A percentile compares a stretch with the other conserved stretches of the same genome.
phyloP scores from a whole-genome alignment of 2,888 invertebrate genomes.

The Andrena bucephala region DNA sequence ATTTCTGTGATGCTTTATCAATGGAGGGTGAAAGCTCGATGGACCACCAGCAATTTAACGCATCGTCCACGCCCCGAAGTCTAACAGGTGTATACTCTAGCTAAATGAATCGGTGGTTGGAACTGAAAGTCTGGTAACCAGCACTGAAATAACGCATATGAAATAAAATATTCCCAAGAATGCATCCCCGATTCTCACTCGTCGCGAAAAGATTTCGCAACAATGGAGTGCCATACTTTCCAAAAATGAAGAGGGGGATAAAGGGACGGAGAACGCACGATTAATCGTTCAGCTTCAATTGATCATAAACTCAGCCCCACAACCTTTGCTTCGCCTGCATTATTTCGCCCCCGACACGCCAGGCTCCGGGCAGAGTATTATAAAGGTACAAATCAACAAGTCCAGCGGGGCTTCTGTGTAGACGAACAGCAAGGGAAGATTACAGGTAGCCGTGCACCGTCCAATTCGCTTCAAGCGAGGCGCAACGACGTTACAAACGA shows the following conservation, averaged over 20 bases:
- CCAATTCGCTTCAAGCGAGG: conserved; percentile 47
- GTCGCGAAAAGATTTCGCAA: too few species aligned
- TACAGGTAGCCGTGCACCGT: conserved; percentile 50
- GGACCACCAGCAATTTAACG: too few species aligned
- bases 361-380: conserved; percentile 31
- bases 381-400: conserved; percentile 32
- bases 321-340: neutral
- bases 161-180: too few species aligned
- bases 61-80: too few species aligned
- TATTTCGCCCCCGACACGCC: neutral
- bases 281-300: conserved; percentile 22
- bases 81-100: too few species aligned
- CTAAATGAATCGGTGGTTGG: too few species aligned
- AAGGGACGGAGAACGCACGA: neutral
- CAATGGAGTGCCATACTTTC: too few species aligned
- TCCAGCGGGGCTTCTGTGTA: neutral
- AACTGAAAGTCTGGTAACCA: too few species aligned
- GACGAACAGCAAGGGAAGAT: conserved; percentile 24
- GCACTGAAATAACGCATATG: too few species aligned
- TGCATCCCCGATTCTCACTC: too few species aligned
- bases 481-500: conserved; percentile 54
- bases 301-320: neutral
- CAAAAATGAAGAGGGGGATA: neutral
- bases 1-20: too few species aligned
- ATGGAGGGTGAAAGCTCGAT: too few species aligned